These are phyloP conservation scores for Melipona beecheii DNA, from an alignment of 2,888 invertebrate genomes.

Conservation along the genomic window DNA sequence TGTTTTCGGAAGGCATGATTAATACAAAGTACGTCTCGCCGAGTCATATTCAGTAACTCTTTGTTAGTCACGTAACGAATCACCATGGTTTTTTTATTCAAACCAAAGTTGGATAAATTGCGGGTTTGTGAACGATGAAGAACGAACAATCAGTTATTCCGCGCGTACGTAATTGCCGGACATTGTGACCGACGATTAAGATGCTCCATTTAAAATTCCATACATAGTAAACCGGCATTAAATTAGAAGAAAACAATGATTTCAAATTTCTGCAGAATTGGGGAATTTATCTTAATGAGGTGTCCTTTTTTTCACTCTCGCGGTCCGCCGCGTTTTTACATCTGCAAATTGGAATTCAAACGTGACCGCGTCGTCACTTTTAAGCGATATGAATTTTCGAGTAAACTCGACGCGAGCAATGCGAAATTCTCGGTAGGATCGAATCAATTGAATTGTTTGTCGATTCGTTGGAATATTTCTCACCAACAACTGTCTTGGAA, in stretches of 20 bases:
- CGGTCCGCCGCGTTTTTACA: not conserved
- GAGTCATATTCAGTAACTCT: not conserved
- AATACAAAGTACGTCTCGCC: not conserved
- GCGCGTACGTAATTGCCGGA: not conserved
- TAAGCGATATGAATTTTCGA: too few relatives aligned
- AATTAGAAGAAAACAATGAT: not conserved
- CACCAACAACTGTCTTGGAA: too few relatives aligned
- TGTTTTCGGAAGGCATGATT: not conserved
- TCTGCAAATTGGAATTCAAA: not conserved
- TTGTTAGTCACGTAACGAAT: not conserved
- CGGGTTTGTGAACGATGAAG: not conserved
- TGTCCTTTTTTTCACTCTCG: not conserved
- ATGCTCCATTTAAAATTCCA: not conserved
- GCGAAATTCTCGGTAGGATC: too few relatives aligned
- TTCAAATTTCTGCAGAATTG: not conserved
- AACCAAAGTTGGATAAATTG: not conserved
- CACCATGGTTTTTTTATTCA: not conserved
- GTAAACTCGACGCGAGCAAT: too few relatives aligned
- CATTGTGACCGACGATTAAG: not conserved
- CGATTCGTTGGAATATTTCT: too few relatives aligned
- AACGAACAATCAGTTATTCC: not conserved
- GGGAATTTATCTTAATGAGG: not conserved
- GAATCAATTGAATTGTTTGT: too few relatives aligned
- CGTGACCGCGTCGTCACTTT: too few relatives aligned
- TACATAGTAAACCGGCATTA: not conserved